A percentile compares a stretch with the other conserved stretches of the same genome.
These are phyloP conservation scores for Indicator indicator DNA, from an alignment of 2,113 vertebrate species.

Conservation along the genomic window DNA sequence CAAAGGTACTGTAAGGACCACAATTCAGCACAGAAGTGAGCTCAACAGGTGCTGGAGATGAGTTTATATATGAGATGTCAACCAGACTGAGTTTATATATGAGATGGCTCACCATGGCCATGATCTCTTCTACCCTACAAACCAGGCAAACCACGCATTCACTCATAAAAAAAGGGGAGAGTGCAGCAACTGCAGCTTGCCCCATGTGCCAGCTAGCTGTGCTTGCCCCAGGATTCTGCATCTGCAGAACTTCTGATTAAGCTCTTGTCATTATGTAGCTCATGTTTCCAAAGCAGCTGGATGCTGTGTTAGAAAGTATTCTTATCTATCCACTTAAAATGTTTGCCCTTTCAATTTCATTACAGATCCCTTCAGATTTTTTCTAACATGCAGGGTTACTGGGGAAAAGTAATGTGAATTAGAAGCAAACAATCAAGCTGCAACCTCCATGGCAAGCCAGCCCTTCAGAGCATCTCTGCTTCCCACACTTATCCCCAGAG, in stretches of 20 bases:
- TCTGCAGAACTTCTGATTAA: neutral
- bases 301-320: neutral
- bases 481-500: neutral
- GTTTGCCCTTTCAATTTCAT: neutral
- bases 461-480: neutral
- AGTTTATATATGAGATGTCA: neutral
- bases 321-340: neutral
- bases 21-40: neutral
- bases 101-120: neutral
- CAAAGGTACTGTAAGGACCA: neutral
- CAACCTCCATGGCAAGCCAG: neutral
- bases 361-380: neutral
- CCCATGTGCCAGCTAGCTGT: neutral
- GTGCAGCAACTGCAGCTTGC: neutral
- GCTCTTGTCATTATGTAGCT: neutral
- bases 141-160: neutral
- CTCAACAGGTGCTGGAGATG: neutral
- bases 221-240: neutral
- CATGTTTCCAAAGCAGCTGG: neutral
- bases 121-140: neutral
- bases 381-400: neutral
- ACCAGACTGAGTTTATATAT: neutral
- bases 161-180: neutral
- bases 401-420: neutral
- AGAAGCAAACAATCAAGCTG: neutral